phyloP scores from a whole-genome alignment of 2,888 invertebrate species.

The Lampropteryx suffumata region DNA sequence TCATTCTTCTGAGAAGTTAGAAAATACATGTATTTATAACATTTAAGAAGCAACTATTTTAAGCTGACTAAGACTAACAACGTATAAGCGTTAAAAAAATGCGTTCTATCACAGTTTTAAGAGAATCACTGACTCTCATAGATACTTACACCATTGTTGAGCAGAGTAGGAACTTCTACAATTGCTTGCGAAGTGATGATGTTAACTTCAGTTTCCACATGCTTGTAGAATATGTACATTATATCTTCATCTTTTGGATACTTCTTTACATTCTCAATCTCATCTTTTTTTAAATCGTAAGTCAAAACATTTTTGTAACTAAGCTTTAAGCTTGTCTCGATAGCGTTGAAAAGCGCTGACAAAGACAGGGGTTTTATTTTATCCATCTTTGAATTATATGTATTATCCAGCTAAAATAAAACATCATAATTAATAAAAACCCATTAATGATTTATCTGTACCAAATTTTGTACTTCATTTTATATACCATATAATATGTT shows the following conservation, averaged over 20 bases:
- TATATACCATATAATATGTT: no score
- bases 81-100: no score
- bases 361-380: slow-evolving; percentile 38
- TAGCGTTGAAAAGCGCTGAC: slow-evolving; percentile 43
- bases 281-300: slow-evolving; percentile 38
- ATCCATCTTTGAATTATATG: not conserved
- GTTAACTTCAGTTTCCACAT: slow-evolving; percentile 44
- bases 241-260: slow-evolving; percentile 23
- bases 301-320: slow-evolving; percentile 46
- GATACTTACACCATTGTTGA: slow-evolving; percentile 1
- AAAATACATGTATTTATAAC: no score
- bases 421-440: no score
- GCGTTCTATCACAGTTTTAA: no score
- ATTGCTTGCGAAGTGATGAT: not conserved
- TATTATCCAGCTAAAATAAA: not conserved
- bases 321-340: slow-evolving; percentile 52
- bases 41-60: no score
- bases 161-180: slow-evolving; percentile 4
- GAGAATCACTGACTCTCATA: slow-evolving; percentile 11
- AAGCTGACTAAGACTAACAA: no score
- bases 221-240: slow-evolving; percentile 44
- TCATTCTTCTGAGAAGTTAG: slow-evolving; percentile 37
- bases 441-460: no score
- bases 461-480: no score
- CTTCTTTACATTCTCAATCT: slow-evolving; percentile 1